phyloP scores from a whole-genome alignment of 1,140 invertebrate genomes.

The Antheraea mylitta region DNA sequence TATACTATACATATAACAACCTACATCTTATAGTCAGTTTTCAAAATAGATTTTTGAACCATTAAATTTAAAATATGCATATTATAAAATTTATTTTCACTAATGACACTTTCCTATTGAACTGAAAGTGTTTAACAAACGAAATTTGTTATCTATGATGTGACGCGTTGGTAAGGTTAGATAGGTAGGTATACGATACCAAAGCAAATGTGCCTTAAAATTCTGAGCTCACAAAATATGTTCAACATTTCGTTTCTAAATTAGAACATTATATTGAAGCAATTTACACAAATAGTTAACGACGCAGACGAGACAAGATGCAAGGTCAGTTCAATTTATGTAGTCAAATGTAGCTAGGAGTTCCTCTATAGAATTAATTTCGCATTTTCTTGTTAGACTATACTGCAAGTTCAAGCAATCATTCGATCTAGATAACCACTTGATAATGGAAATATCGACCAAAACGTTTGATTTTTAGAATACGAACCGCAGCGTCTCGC shows the following conservation, averaged over 20 bases:
- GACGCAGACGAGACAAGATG: slow-evolving; percentile 11
- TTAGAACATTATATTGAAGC: slow-evolving; percentile 9
- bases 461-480: neutral
- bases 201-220: neutral
- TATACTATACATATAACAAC: too few relatives aligned
- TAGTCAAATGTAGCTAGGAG: neutral
- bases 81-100: too few relatives aligned
- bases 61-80: too few relatives aligned
- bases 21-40: too few relatives aligned
- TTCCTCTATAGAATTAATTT: neutral
- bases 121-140: too few relatives aligned
- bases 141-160: too few relatives aligned
- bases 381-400: neutral
- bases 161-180: too few relatives aligned
- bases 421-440: neutral
- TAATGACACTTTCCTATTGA: too few relatives aligned
- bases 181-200: too few relatives aligned
- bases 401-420: neutral
- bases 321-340: slow-evolving; percentile 26
- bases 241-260: neutral
- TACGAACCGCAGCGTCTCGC: neutral
- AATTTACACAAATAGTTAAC: slow-evolving; percentile 12
- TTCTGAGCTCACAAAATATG: neutral
- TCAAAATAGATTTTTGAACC: too few relatives aligned
- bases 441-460: neutral